A percentile compares a stretch with the other conserved stretches of the same genome.
Evolutionary conservation across 2,888 invertebrate species (phyloP).

Genomic region (Acleris sparsana): DNA sequence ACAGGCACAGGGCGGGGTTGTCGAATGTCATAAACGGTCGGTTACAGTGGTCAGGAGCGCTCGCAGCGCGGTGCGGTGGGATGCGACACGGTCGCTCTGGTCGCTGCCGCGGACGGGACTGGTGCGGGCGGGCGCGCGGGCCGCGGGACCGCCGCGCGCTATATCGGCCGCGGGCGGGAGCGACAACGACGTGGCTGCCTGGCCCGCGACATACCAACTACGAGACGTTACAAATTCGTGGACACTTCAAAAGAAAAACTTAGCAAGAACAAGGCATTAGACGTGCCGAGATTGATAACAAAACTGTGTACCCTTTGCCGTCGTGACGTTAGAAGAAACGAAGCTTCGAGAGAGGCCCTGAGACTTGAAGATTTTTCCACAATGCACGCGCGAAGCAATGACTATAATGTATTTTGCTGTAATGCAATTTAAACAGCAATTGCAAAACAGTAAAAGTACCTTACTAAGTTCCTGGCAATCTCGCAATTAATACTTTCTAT

Average conservation of each 20-base stretch:
- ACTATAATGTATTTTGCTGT: not conserved
- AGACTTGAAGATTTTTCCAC: not conserved
- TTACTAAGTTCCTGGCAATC: conserved; percentile 62
- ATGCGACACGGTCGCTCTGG: conserved; percentile 60
- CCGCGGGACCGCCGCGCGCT: conserved; percentile 65
- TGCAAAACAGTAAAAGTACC: not conserved
- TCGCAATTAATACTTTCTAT: conserved; percentile 81
- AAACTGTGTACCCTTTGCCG: not conserved
- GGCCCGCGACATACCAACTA: conserved; percentile 49
- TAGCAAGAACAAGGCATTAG: not conserved
- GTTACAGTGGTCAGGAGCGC: conserved; percentile 78
- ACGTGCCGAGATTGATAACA: not conserved
- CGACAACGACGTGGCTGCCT: conserved; percentile 59
- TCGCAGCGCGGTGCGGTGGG: conserved; percentile 59
- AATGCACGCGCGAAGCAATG: not conserved
- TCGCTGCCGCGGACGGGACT: conserved; percentile 74
- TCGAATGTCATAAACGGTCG: conserved; percentile 79
- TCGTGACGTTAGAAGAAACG: not conserved
- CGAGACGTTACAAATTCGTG: conserved; percentile 4
- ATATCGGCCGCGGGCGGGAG: conserved; percentile 51
- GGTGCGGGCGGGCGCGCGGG: conserved; percentile 48
- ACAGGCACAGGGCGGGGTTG: conserved; percentile 83
- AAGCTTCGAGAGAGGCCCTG: not conserved
- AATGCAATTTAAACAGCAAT: not conserved
- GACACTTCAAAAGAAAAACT: not conserved